Base-by-base conservation (phyloP, 1,140 invertebrate genomes). In the Bombus haemorrhoidalis region DNA sequence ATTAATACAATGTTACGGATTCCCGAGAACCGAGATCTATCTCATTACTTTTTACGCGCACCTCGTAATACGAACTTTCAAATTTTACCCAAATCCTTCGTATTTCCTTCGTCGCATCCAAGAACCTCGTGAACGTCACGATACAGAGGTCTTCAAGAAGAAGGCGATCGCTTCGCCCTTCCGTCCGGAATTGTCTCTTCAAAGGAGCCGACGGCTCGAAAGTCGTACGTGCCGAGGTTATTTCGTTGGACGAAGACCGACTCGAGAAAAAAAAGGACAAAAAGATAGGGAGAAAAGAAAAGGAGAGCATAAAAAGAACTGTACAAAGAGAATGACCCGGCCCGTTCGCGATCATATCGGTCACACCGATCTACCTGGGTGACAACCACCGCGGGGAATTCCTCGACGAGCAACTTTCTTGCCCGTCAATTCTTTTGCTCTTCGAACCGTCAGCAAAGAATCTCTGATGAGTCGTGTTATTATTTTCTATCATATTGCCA, bases 321-420 rank as follows among this genome's bases (percentile, higher is more conserved):
- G 74, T 68, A 89, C 80, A 87, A 86, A 90, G 89, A 86, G 89
- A 89, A 86, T 88, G 87, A 82, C 87, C 83, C 76, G 80, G 72
- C 84, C 87, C 74, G 83, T 88, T 86, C 76, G 83, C 76, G 74
- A 89, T 79, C 77, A 88, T 92, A 92, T 92, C 92, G 80, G 75
- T 80, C 85, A 88, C 66, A 82, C 75, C 81, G 89, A 90, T 90
- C 89, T 90, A 85, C 86, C 87, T 93, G 91, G 89, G 91, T 93
- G 92, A 93, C 92, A 88, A 86, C 77, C 59, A 66, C 86, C 64
- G n/a, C 41, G 41, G 64, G 71, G 41, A 73, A 66, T 83, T 57
- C 43, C 34, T 64, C 25, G 18, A 5, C 57, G 69, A 41, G 43
- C 72, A 47, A 62, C 59, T 83, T 87, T 72, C 87, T 85, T 81